These are phyloP conservation scores for Melopsittacus undulatus DNA, from an alignment of 2,797 vertebrate species.

Conservation along the genomic window DNA sequence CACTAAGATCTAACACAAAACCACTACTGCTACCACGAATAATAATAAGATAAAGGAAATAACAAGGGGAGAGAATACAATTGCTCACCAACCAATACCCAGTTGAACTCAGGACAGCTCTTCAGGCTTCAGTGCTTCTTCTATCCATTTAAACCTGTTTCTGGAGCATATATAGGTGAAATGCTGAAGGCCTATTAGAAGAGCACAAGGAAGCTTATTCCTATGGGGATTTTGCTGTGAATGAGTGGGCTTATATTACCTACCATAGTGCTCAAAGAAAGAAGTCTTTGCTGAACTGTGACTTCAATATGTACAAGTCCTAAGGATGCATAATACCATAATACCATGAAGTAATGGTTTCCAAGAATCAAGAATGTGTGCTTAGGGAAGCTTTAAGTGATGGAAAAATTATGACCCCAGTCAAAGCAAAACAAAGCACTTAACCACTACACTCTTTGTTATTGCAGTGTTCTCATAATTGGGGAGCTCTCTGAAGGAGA, in stretches of 20 bases:
- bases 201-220: not conserved
- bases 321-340: not conserved
- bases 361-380: not conserved
- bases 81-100: not conserved
- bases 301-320: not conserved
- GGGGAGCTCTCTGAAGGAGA: not conserved
- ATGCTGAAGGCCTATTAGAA: not conserved
- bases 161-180: not conserved
- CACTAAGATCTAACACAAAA: not conserved
- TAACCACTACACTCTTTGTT: not conserved
- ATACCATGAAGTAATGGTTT: not conserved
- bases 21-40: not conserved
- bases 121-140: not conserved
- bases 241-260: not conserved
- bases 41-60: not conserved
- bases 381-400: not conserved
- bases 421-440: not conserved
- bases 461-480: not conserved
- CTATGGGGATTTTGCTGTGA: not conserved
- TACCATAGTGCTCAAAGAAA: not conserved
- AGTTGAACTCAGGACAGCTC: not conserved
- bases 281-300: not conserved
- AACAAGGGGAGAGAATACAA: not conserved
- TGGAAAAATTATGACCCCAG: not conserved
- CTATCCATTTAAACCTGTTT: not conserved